Evolutionary conservation across 1,140 invertebrate genomes (phyloP).

Genomic region (Lepidostoma basale): DNA sequence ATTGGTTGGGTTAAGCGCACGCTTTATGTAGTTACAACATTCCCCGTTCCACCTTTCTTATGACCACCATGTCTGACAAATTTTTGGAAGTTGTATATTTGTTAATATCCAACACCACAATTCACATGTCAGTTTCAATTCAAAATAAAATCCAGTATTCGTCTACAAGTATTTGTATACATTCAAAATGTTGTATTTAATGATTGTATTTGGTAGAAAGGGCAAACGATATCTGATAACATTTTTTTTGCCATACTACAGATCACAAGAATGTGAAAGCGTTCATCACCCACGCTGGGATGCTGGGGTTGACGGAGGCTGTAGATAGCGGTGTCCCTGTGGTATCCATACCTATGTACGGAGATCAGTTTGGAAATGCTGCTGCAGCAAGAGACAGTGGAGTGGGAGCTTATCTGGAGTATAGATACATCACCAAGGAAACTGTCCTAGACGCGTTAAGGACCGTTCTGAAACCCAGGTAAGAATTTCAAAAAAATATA

Average conservation of each 20-base stretch:
- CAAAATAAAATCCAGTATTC: too few species aligned
- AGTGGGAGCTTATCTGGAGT: constrained; percentile 61
- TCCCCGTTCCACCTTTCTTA: too few species aligned
- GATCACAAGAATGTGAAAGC: constrained; percentile 63
- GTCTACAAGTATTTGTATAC: too few species aligned
- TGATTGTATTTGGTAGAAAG: too few species aligned
- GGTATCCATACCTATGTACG: constrained; percentile 65
- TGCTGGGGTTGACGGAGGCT: constrained; percentile 66
- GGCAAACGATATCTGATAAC: neutral
- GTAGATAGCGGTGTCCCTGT: constrained; percentile 66
- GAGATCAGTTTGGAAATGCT: constrained; percentile 60
- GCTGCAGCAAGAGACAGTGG: constrained; percentile 53
- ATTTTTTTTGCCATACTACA: constrained; percentile 48
- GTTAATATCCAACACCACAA: too few species aligned
- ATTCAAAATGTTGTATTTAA: too few species aligned
- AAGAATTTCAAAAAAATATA: constrained; percentile 51
- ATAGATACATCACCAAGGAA: constrained; percentile 64
- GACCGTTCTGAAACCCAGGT: constrained; percentile 63
- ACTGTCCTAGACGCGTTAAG: constrained; percentile 61
- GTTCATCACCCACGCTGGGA: constrained; percentile 69
- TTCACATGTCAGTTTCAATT: too few species aligned
- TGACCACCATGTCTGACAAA: too few species aligned
- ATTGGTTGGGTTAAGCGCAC: too few species aligned
- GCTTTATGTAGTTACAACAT: too few species aligned
- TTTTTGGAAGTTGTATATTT: too few species aligned